A percentile compares a stretch with the other conserved stretches of the same genome.
These are phyloP conservation scores for Apistogramma diplotaenia DNA, from an alignment of 2,113 vertebrate genomes.

Conservation along the genomic window DNA sequence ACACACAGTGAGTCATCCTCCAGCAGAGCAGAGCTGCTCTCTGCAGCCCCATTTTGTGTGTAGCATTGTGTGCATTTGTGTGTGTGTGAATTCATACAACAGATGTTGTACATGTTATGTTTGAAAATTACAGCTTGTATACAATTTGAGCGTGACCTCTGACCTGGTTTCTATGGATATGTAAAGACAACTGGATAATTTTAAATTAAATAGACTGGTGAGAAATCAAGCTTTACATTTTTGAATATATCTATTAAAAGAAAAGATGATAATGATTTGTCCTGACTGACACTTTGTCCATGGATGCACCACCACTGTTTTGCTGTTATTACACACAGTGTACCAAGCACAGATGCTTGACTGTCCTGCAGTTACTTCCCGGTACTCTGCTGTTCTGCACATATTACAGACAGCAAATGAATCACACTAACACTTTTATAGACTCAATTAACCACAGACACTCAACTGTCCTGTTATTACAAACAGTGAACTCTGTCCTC, in stretches of 20 bases:
- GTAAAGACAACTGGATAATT: not conserved
- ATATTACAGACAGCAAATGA: not conserved
- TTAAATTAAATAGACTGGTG: not conserved
- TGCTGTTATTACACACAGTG: not conserved
- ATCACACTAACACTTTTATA: no score
- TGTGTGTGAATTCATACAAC: not conserved
- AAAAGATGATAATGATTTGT: no score
- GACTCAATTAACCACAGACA: not conserved
- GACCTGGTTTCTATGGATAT: not conserved
- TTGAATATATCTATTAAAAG: not conserved
- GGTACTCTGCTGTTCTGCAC: not conserved
- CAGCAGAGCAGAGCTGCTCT: not conserved
- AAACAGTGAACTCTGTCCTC: not conserved
- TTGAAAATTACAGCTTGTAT: not conserved
- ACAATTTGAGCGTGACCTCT: not conserved
- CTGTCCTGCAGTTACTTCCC: no score
- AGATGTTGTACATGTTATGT: not conserved
- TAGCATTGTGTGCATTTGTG: not conserved
- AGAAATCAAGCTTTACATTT: not conserved
- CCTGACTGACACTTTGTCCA: not conserved
- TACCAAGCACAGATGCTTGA: no score
- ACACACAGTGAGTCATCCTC: constrained; percentile 34
- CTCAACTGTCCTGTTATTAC: not conserved
- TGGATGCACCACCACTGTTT: not conserved
- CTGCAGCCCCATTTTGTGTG: not conserved